Evolutionary conservation across 2,888 invertebrate species (phyloP).

Genomic region (Ctena decussata): DNA sequence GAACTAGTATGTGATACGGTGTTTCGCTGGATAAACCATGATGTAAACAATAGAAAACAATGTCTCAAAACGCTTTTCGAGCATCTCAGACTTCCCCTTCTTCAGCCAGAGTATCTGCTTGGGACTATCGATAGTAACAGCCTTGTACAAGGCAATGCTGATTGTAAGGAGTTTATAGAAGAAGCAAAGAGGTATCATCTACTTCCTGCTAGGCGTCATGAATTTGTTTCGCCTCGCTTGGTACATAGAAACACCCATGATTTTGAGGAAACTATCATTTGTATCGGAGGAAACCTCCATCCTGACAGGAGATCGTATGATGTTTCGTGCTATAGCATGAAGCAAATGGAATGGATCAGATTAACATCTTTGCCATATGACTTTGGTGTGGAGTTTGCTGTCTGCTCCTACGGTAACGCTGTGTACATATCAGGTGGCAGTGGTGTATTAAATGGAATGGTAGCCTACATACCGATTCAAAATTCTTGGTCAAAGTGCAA

Average conservation of each 20-base stretch:
- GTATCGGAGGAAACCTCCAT: slow-evolving; percentile 60
- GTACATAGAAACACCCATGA: slow-evolving; percentile 63
- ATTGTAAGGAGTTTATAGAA: slow-evolving; percentile 61
- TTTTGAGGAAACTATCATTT: slow-evolving; percentile 67
- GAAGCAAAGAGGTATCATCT: slow-evolving; percentile 73
- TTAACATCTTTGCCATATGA: slow-evolving; percentile 61
- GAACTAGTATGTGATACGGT: slow-evolving; percentile 92
- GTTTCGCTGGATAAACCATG: slow-evolving; percentile 90
- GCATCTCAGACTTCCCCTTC: slow-evolving; percentile 71
- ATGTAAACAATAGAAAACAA: slow-evolving; percentile 87
- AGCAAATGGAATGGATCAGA: slow-evolving; percentile 57
- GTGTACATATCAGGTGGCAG: slow-evolving; percentile 73
- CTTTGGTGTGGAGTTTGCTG: slow-evolving; percentile 70
- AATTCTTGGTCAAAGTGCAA: slow-evolving; percentile 65
- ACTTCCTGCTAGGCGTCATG: slow-evolving; percentile 70
- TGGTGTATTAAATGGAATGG: slow-evolving; percentile 55
- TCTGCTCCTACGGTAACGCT: slow-evolving; percentile 69
- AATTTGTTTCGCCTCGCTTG: slow-evolving; percentile 64
- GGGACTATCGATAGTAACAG: slow-evolving; percentile 46
- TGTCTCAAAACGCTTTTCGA: slow-evolving; percentile 78
- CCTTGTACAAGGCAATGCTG: slow-evolving; percentile 35
- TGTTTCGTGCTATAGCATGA: slow-evolving; percentile 65
- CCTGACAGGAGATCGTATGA: slow-evolving; percentile 54
- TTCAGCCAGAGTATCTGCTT: slow-evolving; percentile 73
- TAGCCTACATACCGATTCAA: slow-evolving; percentile 56